These are phyloP conservation scores for Aldabrachelys gigantea DNA, from an alignment of 2,113 vertebrate genomes.

Conservation along the genomic window DNA sequence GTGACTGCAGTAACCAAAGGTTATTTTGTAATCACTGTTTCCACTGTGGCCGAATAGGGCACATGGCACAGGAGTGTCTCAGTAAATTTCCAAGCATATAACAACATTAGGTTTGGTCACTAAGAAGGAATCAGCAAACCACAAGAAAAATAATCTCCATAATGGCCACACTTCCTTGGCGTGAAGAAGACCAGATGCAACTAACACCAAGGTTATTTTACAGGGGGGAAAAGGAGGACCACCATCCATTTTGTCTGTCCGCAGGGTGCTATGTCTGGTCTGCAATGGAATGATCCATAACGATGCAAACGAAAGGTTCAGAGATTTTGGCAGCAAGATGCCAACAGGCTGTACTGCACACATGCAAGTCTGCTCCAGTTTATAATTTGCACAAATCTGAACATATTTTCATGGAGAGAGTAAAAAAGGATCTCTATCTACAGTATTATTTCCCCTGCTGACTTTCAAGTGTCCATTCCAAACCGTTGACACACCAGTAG, in stretches of 20 bases:
- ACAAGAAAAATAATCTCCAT: neutral
- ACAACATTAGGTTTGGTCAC: neutral
- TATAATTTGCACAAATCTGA: neutral
- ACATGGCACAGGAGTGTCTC: neutral
- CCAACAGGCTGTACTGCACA: neutral
- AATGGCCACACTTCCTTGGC: neutral
- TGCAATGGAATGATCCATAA: too few relatives aligned
- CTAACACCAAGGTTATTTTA: neutral
- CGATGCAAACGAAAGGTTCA: neutral
- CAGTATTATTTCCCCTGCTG: neutral
- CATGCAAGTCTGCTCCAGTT: neutral
- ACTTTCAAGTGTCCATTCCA: neutral
- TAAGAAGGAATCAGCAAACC: neutral
- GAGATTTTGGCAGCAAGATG: neutral
- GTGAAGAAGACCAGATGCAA: neutral
- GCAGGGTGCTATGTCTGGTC: neutral
- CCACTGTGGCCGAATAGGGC: neutral
- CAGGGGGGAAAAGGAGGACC: neutral
- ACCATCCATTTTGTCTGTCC: neutral
- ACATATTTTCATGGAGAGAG: neutral
- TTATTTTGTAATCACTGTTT: neutral
- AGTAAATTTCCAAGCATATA: neutral
- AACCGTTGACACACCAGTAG: neutral
- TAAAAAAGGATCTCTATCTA: neutral
- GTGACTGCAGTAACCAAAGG: neutral